Conservation (phyloP, 2,888 invertebrate species). For the Rapana venosa region DNA sequence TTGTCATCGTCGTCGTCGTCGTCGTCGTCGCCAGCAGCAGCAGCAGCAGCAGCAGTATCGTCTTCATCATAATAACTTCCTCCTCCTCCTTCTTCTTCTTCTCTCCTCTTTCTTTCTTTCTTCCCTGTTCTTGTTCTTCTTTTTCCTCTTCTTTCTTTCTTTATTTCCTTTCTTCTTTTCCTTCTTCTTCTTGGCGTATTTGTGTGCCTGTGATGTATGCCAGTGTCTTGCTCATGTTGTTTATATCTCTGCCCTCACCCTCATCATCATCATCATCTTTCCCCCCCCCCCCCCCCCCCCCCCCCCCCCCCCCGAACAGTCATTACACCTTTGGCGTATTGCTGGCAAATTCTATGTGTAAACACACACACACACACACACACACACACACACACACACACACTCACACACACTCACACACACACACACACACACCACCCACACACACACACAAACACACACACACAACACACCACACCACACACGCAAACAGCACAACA, state of each 20-base stretch:
- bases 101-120: background rate
- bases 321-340: too few relatives aligned
- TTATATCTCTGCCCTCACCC: too few relatives aligned
- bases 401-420: background rate
- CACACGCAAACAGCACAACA: too few relatives aligned
- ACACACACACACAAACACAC: too few relatives aligned
- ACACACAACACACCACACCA: too few relatives aligned
- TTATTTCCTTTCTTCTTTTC: background rate
- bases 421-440: too few relatives aligned
- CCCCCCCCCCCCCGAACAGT: too few relatives aligned
- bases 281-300: too few relatives aligned
- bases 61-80: background rate
- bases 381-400: background rate
- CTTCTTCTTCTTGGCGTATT: background rate
- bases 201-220: conserved; percentile 19
- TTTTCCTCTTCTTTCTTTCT: background rate
- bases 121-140: background rate
- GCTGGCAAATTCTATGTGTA: background rate
- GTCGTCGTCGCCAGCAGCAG: background rate
- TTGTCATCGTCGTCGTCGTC: background rate
- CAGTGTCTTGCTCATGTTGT: background rate
- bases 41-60: background rate
- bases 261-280: too few relatives aligned
- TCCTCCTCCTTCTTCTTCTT: background rate
- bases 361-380: background rate